Evolutionary conservation across 1,140 invertebrate species (phyloP).

Genomic region (Cydia strobilella): DNA sequence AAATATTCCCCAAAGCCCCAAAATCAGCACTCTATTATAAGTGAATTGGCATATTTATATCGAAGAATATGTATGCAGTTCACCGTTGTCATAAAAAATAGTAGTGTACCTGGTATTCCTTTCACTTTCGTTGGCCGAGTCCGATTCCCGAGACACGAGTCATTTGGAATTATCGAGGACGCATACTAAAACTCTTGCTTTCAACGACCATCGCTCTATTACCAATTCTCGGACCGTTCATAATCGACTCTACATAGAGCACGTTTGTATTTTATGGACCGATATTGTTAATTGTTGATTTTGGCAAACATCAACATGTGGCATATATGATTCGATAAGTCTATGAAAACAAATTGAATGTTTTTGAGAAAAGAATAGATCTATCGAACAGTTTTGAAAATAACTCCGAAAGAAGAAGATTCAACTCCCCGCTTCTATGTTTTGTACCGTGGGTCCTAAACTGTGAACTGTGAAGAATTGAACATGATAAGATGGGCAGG

Average conservation of each 20-base stretch:
- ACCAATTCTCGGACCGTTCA: slow-evolving; percentile 24
- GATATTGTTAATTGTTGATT: not conserved
- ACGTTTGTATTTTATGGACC: not conserved
- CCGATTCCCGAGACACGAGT: slow-evolving; percentile 60
- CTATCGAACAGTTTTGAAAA: too few relatives aligned
- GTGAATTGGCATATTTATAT: not conserved
- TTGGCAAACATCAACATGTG: too few relatives aligned
- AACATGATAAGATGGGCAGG: too few relatives aligned
- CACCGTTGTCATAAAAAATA: not conserved
- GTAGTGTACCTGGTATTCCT: slow-evolving; percentile 42
- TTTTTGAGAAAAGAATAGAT: too few relatives aligned
- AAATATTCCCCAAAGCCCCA: too few relatives aligned
- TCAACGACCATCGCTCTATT: slow-evolving; percentile 41
- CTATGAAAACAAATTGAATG: too few relatives aligned
- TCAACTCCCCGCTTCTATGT: too few relatives aligned
- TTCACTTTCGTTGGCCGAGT: slow-evolving; percentile 68
- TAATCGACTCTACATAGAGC: slow-evolving; percentile 8
- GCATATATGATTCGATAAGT: too few relatives aligned
- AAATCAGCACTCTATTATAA: not conserved
- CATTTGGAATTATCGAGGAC: slow-evolving; percentile 60
- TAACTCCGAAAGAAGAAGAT: too few relatives aligned
- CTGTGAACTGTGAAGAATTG: too few relatives aligned
- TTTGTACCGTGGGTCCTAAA: too few relatives aligned
- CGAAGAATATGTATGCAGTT: not conserved
- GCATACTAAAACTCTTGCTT: slow-evolving; percentile 50